Percentiles rank a stretch among this genome's conserved stretches.
Conservation (phyloP, 1,140 invertebrate genomes). For the Acromyrmex charruanus region DNA sequence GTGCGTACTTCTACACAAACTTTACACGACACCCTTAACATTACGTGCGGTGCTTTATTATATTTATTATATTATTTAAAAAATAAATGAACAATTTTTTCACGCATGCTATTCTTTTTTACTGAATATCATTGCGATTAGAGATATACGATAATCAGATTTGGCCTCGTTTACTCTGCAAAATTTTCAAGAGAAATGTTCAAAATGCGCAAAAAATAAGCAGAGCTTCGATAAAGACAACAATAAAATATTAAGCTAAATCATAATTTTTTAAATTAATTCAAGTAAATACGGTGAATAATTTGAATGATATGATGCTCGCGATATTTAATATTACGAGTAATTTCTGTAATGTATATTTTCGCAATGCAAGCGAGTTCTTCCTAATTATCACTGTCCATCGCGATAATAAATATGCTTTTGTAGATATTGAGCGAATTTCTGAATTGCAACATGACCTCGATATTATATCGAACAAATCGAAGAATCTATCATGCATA, state of each 20-base stretch:
- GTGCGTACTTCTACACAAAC: no score
- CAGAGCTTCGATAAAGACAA: not conserved
- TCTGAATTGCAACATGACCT: not conserved
- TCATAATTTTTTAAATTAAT: not conserved
- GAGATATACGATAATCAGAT: not conserved
- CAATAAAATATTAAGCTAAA: not conserved
- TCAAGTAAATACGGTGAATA: not conserved
- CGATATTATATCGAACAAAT: slow-evolving; percentile 10
- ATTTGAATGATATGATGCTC: not conserved
- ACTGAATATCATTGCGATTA: not conserved
- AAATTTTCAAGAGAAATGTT: slow-evolving; percentile 18
- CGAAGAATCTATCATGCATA: slow-evolving; percentile 34
- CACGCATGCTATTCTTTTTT: not conserved
- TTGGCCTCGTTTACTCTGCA: not conserved
- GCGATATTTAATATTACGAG: not conserved
- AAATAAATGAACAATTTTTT: not conserved
- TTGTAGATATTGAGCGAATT: not conserved
- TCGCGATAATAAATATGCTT: slow-evolving; percentile 11
- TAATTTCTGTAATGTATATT: not conserved
- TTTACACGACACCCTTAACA: not conserved
- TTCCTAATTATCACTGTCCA: not conserved
- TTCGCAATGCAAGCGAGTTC: not conserved
- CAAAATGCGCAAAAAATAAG: not conserved
- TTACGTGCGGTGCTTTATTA: not conserved
- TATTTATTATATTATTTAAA: not conserved